Evolutionary conservation across 2,797 vertebrate species (phyloP).

Genomic region (Menidia menidia): DNA sequence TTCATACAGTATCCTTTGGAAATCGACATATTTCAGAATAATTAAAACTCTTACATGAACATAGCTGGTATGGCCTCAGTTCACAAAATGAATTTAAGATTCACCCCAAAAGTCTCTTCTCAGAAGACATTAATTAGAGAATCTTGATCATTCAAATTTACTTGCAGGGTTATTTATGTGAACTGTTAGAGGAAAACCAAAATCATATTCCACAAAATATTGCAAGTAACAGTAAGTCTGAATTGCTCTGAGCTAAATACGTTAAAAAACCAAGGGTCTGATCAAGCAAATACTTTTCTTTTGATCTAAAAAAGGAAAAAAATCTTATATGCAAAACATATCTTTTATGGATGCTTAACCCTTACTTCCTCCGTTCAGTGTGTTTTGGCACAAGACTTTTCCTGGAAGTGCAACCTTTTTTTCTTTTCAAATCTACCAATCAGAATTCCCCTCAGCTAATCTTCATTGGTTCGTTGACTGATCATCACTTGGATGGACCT

Average conservation of each 20-base stretch:
- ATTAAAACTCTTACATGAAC: constrained; percentile 19
- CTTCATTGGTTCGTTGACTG: constrained; percentile 3
- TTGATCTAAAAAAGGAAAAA: too few species aligned
- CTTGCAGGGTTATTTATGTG: background rate
- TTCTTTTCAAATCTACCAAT: constrained; percentile 9
- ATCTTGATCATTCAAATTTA: background rate
- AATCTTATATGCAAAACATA: too few species aligned
- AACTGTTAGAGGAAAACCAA: background rate
- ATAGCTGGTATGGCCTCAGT: background rate
- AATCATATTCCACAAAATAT: background rate
- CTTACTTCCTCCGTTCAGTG: too few species aligned
- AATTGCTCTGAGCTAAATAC: too few species aligned
- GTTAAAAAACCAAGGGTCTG: too few species aligned
- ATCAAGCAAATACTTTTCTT: too few species aligned
- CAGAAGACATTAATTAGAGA: constrained; percentile 2
- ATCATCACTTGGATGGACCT: constrained; percentile 20
- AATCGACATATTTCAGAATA: constrained; percentile 11
- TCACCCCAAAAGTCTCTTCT: constrained; percentile 3
- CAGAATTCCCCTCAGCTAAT: constrained; percentile 7
- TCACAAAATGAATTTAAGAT: constrained; percentile 5
- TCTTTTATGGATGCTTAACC: too few species aligned
- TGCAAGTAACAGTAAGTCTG: too few species aligned
- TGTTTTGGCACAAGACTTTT: background rate
- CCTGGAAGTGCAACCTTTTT: background rate
- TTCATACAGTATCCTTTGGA: constrained; percentile 1